phyloP scores from a whole-genome alignment of 1,140 invertebrate species.

The Nymphalis io region DNA sequence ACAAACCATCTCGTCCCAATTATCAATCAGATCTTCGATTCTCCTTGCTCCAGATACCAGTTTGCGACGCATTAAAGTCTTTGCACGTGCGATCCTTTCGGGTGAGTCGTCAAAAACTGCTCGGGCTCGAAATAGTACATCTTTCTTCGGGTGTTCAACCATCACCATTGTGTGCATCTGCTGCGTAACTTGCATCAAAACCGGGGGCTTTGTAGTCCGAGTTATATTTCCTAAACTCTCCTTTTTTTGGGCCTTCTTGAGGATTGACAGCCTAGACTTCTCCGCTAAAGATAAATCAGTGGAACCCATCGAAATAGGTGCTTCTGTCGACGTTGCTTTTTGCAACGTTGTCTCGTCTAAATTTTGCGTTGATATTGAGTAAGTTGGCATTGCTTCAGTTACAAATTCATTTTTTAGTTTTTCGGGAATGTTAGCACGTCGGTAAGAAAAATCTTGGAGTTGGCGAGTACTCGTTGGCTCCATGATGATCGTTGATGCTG shows the following conservation, averaged over 20 bases:
- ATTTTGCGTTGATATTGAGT: background rate
- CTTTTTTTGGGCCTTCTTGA: slow-evolving; percentile 62
- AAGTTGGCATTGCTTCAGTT: slow-evolving; percentile 7
- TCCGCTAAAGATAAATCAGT: slow-evolving; percentile 57
- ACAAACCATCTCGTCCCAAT: slow-evolving; percentile 69
- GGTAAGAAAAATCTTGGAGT: slow-evolving; percentile 39
- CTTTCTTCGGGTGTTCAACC: slow-evolving; percentile 49
- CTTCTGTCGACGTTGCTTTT: background rate
- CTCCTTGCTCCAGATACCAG: slow-evolving; percentile 53
- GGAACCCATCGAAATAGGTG: slow-evolving; percentile 2
- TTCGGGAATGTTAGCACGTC: slow-evolving; percentile 36
- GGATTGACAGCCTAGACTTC: slow-evolving; percentile 65
- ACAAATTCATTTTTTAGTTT: background rate
- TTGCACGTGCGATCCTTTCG: slow-evolving; percentile 47
- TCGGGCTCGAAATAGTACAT: slow-evolving; percentile 39
- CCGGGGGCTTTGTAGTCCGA: slow-evolving; percentile 61
- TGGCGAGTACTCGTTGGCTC: slow-evolving; percentile 28
- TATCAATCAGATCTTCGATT: slow-evolving; percentile 61
- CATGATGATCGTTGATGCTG: slow-evolving; percentile 43
- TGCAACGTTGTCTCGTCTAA: background rate
- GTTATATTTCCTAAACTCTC: slow-evolving; percentile 40
- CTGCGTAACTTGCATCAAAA: slow-evolving; percentile 61
- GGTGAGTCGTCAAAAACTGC: slow-evolving; percentile 52
- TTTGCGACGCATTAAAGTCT: slow-evolving; percentile 61
- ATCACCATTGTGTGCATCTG: slow-evolving; percentile 59